A percentile compares a stretch with the other conserved stretches of the same genome.
phyloP scores from a whole-genome alignment of 2,888 invertebrate species.

The Priocnemis perturbator region DNA sequence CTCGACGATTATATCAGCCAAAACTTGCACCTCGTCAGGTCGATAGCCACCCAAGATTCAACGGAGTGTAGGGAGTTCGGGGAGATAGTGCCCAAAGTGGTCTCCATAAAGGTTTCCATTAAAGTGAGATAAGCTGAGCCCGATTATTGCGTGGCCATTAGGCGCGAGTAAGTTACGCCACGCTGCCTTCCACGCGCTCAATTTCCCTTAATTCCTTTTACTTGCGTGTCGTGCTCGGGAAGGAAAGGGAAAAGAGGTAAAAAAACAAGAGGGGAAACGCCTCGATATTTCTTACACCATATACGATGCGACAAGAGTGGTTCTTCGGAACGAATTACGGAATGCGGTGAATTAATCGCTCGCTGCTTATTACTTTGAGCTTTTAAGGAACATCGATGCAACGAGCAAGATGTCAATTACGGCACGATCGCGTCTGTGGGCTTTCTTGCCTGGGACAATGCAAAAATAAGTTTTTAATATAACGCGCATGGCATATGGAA shows the following conservation, averaged over 20 bases:
- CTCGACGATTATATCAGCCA: slow-evolving; percentile 12
- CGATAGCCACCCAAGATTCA: slow-evolving; percentile 56
- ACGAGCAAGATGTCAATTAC: slow-evolving; percentile 41
- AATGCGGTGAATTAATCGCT: slow-evolving; percentile 40
- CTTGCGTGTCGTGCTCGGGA: background rate
- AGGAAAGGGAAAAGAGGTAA: background rate
- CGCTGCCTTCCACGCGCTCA: slow-evolving; percentile 24
- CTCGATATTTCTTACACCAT: slow-evolving; percentile 4
- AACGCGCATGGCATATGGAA: no score
- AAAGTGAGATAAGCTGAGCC: slow-evolving; percentile 55
- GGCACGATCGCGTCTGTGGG: background rate
- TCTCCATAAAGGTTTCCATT: slow-evolving; percentile 59
- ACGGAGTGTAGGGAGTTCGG: slow-evolving; percentile 31
- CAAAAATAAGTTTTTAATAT: no score
- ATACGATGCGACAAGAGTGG: slow-evolving; percentile 17
- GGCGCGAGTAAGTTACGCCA: slow-evolving; percentile 33
- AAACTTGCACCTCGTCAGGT: slow-evolving; percentile 30
- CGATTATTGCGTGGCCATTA: slow-evolving; percentile 49
- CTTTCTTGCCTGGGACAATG: no score
- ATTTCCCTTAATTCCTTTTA: slow-evolving; percentile 30
- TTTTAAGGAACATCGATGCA: slow-evolving; percentile 45
- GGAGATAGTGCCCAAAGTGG: slow-evolving; percentile 57
- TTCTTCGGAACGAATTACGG: slow-evolving; percentile 35
- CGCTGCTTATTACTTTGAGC: slow-evolving; percentile 45
- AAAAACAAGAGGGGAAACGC: background rate